Conservation (phyloP, 2,113 vertebrate genomes). For the Nyctereutes procyonoides region DNA sequence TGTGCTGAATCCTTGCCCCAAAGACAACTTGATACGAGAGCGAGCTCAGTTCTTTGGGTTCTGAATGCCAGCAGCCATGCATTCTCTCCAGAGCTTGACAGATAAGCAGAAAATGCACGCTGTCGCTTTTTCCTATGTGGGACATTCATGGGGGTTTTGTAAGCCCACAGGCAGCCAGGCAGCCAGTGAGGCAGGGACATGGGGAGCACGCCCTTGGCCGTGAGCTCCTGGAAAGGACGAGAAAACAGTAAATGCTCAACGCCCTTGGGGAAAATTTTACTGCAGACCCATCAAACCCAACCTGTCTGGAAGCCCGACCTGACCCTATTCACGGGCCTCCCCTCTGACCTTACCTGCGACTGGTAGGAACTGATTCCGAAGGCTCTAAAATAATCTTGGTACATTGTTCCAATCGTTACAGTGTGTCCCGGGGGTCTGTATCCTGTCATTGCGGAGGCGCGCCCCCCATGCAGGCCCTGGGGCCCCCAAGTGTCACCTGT, state of each 20-base stretch:
- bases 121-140: background rate
- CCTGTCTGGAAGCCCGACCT: constrained; percentile 75
- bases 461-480: constrained; percentile 54
- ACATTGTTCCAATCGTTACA: constrained; percentile 61
- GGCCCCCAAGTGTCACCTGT: constrained; percentile 33
- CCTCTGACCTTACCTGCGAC: constrained; percentile 67
- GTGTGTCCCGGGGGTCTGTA: background rate
- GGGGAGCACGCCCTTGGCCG: constrained; percentile 22
- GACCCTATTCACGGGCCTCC: constrained; percentile 69
- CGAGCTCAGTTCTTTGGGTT: background rate
- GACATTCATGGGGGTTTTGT: background rate
- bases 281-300: constrained; percentile 79
- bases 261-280: constrained; percentile 73
- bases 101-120: background rate
- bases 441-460: constrained; percentile 67
- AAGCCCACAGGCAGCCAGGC: background rate
- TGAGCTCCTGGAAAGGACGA: constrained; percentile 59
- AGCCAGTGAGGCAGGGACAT: background rate
- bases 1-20: fast-evolving
- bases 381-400: constrained; percentile 75
- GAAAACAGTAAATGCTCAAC: constrained; percentile 79
- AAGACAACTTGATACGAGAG: background rate
- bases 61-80: background rate
- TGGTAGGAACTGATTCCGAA: constrained; percentile 78
- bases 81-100: background rate